phyloP scores from a whole-genome alignment of 35 echinoderm and acorn worm species.

The Heliocidaris erythrogramma region DNA sequence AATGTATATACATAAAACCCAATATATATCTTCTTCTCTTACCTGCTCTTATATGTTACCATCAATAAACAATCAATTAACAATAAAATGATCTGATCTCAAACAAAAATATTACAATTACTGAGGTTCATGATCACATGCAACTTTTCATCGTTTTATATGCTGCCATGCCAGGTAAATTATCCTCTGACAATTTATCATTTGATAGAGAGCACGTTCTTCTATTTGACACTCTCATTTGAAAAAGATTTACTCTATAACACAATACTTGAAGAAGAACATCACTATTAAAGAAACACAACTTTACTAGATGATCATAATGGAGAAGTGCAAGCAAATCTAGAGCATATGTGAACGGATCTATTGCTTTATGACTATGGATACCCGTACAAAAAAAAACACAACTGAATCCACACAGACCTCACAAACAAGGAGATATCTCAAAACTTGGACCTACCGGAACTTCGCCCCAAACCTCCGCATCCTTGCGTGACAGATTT shows the following conservation, averaged over 20 bases:
- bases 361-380: background rate
- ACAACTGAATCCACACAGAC: background rate
- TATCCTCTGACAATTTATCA: no score
- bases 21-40: no score
- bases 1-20: no score
- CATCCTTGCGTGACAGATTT: slow-evolving; percentile 89
- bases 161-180: no score
- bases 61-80: no score
- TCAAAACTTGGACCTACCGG: slow-evolving; percentile 78
- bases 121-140: no score
- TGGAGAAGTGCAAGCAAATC: background rate
- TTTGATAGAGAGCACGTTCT: background rate
- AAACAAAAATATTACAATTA: no score
- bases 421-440: background rate
- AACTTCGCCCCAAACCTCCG: slow-evolving; percentile 94
- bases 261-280: background rate
- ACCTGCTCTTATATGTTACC: no score
- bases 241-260: background rate
- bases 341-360: background rate
- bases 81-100: no score
- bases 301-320: background rate
- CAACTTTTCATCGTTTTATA: no score
- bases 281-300: background rate
- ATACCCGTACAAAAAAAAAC: background rate
- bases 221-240: background rate